Evolutionary conservation across 2,113 vertebrate genomes (phyloP).

Genomic region (Hippocampus abdominalis): DNA sequence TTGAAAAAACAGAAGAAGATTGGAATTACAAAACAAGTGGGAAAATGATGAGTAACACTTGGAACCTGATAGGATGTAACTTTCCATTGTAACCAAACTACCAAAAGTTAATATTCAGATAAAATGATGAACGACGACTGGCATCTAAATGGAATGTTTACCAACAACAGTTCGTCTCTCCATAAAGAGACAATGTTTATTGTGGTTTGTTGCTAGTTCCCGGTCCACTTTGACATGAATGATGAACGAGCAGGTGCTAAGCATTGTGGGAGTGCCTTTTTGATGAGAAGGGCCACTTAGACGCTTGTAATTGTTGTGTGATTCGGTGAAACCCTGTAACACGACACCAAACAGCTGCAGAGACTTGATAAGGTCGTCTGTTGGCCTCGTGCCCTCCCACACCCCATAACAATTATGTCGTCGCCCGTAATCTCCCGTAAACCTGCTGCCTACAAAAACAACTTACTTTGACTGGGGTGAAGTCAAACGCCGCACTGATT

Average conservation of each 20-base stretch:
- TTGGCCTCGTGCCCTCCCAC: background rate
- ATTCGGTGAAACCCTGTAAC: background rate
- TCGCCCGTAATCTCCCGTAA: background rate
- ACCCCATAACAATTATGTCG: constrained; percentile 1
- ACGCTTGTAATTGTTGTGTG: background rate
- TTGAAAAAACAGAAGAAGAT: no score
- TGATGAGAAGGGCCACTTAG: background rate
- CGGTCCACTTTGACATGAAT: background rate
- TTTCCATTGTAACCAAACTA: no score
- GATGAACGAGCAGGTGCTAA: constrained; percentile 2
- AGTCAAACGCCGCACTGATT: background rate
- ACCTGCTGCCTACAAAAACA: background rate
- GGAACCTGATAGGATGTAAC: no score
- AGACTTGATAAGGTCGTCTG: constrained; percentile 3
- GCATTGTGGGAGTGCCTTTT: background rate
- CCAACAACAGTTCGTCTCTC: background rate
- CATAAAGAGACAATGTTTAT: background rate
- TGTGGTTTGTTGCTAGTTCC: background rate
- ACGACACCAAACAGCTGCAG: constrained; percentile 1
- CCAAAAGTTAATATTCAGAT: no score
- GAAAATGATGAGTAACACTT: no score
- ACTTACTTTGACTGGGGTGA: background rate
- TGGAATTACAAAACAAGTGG: no score
- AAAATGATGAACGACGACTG: no score
- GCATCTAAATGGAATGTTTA: no score